phyloP scores from a whole-genome alignment of 2,797 vertebrate species.

The Choloepus didactylus region DNA sequence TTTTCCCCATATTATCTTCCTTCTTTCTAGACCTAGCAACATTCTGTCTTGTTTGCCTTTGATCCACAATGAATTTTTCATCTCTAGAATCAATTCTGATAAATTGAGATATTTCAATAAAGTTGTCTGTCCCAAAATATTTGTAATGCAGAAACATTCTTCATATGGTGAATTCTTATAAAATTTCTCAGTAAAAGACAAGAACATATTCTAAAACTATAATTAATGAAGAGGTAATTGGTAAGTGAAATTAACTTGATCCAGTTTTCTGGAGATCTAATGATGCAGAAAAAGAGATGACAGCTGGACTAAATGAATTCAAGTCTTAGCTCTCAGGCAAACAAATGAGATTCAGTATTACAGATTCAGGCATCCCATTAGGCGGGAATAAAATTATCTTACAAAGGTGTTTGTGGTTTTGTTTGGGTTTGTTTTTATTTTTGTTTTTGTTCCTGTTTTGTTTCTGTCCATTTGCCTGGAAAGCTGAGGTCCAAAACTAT shows the following conservation, averaged over 20 bases:
- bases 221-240: neutral
- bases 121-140: neutral
- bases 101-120: neutral
- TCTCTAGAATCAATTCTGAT: neutral
- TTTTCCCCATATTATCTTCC: neutral
- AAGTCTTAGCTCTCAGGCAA: neutral
- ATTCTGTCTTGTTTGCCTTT: conserved; percentile 5
- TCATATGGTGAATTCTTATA: neutral
- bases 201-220: neutral
- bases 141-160: neutral
- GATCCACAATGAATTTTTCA: neutral
- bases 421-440: neutral
- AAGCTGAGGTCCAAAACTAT: neutral
- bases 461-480: neutral
- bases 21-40: neutral
- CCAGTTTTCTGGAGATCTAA: conserved; percentile 10
- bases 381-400: neutral
- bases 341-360: neutral
- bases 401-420: neutral
- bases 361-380: neutral
- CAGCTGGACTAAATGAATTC: neutral
- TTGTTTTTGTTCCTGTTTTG: neutral
- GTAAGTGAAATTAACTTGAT: neutral
- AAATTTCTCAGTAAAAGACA: neutral
- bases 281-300: neutral